phyloP scores from a whole-genome alignment of 2,888 invertebrate genomes.

The Thera britannica region DNA sequence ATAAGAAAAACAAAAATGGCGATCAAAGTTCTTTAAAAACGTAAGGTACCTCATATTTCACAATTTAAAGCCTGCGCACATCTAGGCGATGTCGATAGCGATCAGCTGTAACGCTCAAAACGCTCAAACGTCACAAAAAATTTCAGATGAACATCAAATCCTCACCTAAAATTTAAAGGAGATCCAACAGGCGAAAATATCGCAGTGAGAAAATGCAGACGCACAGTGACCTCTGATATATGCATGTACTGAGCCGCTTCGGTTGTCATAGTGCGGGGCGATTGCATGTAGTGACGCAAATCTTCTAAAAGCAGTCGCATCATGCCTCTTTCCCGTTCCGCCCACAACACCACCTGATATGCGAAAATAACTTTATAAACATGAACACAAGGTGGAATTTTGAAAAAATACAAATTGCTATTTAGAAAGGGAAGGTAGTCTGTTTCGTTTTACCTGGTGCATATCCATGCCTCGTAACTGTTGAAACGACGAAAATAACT shows the following conservation, averaged over 20 bases:
- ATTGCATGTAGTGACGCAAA: constrained; percentile 87
- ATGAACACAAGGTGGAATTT: background rate
- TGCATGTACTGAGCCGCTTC: constrained; percentile 84
- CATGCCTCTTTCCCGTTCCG: constrained; percentile 96
- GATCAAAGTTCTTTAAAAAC: no score
- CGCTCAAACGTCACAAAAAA: no score
- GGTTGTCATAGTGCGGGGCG: constrained; percentile 47
- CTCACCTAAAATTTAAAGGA: constrained; percentile 92
- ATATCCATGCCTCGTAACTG: constrained; percentile 94
- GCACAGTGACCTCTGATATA: constrained; percentile 95
- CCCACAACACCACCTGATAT: constrained; percentile 92
- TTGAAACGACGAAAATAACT: constrained; percentile 95
- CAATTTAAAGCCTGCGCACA: no score
- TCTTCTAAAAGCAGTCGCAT: constrained; percentile 96
- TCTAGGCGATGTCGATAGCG: no score
- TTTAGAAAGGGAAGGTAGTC: background rate
- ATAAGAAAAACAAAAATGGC: no score
- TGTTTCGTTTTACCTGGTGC: constrained; percentile 85
- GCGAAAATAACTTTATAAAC: constrained; percentile 11
- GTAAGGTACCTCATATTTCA: no score
- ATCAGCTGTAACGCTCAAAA: no score
- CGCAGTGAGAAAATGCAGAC: constrained; percentile 95
- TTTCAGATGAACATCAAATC: constrained; percentile 12
- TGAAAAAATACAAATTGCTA: background rate
- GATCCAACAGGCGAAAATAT: constrained; percentile 96